Conservation (phyloP, 2,888 invertebrate species). For the Fissipunctia ypsillon region DNA sequence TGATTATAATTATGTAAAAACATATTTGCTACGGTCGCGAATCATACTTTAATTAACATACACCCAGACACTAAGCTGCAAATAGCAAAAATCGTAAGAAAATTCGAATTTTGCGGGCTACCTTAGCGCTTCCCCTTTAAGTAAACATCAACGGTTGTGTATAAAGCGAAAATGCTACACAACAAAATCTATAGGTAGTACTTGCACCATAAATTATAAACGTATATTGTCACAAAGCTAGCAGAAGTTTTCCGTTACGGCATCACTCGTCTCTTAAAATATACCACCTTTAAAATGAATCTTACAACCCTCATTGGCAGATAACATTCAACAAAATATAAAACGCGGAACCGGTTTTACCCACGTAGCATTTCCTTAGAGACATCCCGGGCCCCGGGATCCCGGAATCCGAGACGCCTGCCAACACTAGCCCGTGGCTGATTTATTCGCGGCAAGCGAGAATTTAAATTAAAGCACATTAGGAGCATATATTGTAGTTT, state of each 20-base stretch:
- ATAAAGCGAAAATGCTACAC: neutral
- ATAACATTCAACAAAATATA: constrained; percentile 35
- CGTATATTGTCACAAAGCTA: neutral
- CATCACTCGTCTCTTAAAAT: neutral
- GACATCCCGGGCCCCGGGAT: constrained; percentile 51
- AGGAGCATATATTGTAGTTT: constrained; percentile 25
- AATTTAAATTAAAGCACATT: constrained; percentile 76
- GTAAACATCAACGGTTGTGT: neutral
- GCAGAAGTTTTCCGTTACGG: neutral
- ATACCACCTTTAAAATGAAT: neutral
- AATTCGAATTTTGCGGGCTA: too few species aligned
- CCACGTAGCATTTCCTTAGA: constrained; percentile 48
- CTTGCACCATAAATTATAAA: neutral
- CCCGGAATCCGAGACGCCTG: constrained; percentile 51
- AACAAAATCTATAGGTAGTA: too few species aligned
- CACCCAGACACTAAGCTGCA: too few species aligned
- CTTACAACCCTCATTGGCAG: constrained; percentile 19
- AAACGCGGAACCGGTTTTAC: constrained; percentile 18
- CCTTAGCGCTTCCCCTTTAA: too few species aligned
- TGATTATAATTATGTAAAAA: too few species aligned
- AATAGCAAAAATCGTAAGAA: too few species aligned
- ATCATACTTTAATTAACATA: too few species aligned
- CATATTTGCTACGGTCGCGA: too few species aligned
- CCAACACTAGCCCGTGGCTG: constrained; percentile 67
- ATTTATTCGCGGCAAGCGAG: constrained; percentile 71